Evolutionary conservation across 2,888 invertebrate genomes (phyloP), one percentile per base, ranked within the genome.

Genomic region (Ophioninae sp.): DNA sequence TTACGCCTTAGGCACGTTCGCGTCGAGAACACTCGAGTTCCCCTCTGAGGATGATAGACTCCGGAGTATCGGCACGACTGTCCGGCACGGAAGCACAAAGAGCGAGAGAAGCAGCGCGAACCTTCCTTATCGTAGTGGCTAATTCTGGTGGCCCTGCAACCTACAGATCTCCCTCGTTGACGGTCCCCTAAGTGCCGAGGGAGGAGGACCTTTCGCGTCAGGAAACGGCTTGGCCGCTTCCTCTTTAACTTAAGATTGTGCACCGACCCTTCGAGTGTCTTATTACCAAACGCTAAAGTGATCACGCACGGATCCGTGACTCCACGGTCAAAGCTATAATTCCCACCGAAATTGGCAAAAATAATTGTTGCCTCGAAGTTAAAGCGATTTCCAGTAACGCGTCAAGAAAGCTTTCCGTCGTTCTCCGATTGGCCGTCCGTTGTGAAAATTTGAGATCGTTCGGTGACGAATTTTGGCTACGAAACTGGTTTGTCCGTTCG

Each of bases 71-170:
- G 50, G 68, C 50, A 67, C 67, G 44, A 7, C 7, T 50, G 50
- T 50, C 50, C 23, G 21, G 23, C 44, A 50, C 56, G 41, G 17
- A 23, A 21, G 21, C 21, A 57, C 17, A 8, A 59, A 59, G 70
- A 50, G 70, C 30, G 6, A 37, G 23, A 57, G 37, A 20, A 30
- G n/a, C 50, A 68, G 44, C 50, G 68, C 57, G 70, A 10, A 37
- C 57, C 30, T 70, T 57, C 70, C 70, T 23, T 57, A 30, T 6
- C 57, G 50, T 20, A 17, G 37, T 56, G 70, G 57, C 70, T 57
- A 70, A 56, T 70, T 69, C 30, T 69, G 56, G 37, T 50, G 50
- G 50, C 56, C 69, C 67, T 23, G n/a, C 21, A 30, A 37, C 21
- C 10, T 30, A 10, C 37, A 30, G 30, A 70, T 50, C 37, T 37